Percentiles rank a stretch among this genome's conserved stretches.
Conservation (phyloP, 2,888 invertebrate genomes). For the Sthenelais limicola region DNA sequence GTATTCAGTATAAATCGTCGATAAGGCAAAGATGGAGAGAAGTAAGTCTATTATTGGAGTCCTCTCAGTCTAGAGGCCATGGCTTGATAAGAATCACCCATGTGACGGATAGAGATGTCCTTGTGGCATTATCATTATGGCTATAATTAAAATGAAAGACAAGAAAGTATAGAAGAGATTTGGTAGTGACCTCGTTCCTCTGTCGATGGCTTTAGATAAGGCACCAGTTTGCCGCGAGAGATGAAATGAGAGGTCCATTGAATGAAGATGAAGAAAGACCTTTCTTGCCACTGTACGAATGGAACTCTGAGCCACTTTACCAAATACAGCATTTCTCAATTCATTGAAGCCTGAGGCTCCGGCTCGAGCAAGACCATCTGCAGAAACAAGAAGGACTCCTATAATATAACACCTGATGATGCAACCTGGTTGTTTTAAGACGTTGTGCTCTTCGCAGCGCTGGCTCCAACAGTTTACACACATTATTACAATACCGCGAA, state of each 20-base stretch:
- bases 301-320: conserved; percentile 96
- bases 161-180: neutral
- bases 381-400: neutral
- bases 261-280: conserved; percentile 96
- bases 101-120: too few relatives aligned
- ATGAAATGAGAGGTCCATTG: conserved; percentile 94
- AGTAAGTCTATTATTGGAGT: too few relatives aligned
- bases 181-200: conserved; percentile 71
- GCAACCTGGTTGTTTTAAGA: too few relatives aligned
- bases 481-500: too few relatives aligned
- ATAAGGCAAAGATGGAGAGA: too few relatives aligned
- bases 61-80: too few relatives aligned
- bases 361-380: conserved; percentile 94
- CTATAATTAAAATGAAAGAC: too few relatives aligned
- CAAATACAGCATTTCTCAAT: conserved; percentile 96
- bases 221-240: conserved; percentile 95
- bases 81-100: too few relatives aligned
- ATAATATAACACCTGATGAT: neutral
- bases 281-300: conserved; percentile 94
- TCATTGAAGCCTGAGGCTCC: conserved; percentile 96
- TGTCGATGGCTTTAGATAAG: conserved; percentile 84
- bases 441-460: too few relatives aligned
- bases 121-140: too few relatives aligned
- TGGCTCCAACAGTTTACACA: too few relatives aligned
- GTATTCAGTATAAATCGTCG: too few relatives aligned